A percentile compares a stretch with the other conserved stretches of the same genome.
Conservation (phyloP, 2,888 invertebrate species). For the Anticlea derivata region DNA sequence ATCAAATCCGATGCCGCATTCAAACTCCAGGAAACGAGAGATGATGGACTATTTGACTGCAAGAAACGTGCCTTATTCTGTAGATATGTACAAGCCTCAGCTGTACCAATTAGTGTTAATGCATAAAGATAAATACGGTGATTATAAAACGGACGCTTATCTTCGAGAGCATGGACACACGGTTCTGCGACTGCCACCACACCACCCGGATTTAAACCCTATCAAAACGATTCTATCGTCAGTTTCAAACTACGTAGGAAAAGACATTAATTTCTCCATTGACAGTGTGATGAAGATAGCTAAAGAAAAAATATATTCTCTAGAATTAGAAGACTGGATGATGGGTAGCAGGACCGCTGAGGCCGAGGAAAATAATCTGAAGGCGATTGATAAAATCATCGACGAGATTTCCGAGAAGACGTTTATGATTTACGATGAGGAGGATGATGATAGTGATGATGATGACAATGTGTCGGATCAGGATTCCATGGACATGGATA, state of each 20-base stretch:
- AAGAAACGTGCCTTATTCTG: constrained; percentile 42
- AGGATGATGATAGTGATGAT: constrained; percentile 40
- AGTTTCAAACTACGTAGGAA: constrained; percentile 41
- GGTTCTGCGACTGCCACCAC: constrained; percentile 39
- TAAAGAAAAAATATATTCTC: constrained; percentile 40
- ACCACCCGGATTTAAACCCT: constrained; percentile 45
- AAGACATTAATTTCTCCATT: constrained; percentile 35
- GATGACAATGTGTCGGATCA: constrained; percentile 42
- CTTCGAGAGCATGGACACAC: constrained; percentile 42
- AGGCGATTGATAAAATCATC: constrained; percentile 43
- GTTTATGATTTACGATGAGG: constrained; percentile 38
- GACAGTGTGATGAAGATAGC: constrained; percentile 46
- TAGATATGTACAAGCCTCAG: constrained; percentile 46
- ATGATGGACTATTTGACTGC: constrained; percentile 47
- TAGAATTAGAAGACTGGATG: constrained; percentile 41
- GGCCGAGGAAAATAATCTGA: constrained; percentile 45
- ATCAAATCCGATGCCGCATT: constrained; percentile 42
- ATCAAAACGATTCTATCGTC: constrained; percentile 37
- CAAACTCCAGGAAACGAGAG: constrained; percentile 44
- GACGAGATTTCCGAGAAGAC: constrained; percentile 46
- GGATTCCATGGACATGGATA: constrained; percentile 45
- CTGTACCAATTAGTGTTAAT: constrained; percentile 43
- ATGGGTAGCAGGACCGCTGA: constrained; percentile 37
- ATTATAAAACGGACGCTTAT: constrained; percentile 43
- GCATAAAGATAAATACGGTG: constrained; percentile 43